Conservation (phyloP, 2,113 vertebrate species). For the Ailurus styani region DNA sequence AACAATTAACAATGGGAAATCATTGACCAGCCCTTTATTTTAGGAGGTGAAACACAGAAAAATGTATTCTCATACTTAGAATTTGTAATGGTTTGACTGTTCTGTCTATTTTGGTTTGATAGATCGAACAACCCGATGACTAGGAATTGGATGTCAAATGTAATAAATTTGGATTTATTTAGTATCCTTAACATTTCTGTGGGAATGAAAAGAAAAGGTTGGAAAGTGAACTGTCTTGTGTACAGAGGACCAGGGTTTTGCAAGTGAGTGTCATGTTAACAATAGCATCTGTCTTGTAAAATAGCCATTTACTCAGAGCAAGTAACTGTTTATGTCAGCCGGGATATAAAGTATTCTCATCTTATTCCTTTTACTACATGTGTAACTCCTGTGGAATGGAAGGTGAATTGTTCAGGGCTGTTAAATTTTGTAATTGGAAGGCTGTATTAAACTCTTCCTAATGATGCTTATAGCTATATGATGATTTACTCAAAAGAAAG, state of each 20-base stretch:
- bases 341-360: conserved; percentile 68
- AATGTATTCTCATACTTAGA: background rate
- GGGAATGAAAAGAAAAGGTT: conserved; percentile 23
- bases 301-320: conserved; percentile 56
- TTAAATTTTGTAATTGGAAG: conserved; percentile 76
- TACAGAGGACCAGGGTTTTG: conserved; percentile 49
- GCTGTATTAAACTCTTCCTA: conserved; percentile 68
- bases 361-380: conserved; percentile 60
- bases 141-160: conserved; percentile 50
- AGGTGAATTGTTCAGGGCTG: conserved; percentile 72
- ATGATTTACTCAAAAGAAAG: conserved; percentile 52
- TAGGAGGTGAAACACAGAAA: background rate
- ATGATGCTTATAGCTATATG: conserved; percentile 63
- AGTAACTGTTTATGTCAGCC: conserved; percentile 66
- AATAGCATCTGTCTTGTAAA: conserved; percentile 69
- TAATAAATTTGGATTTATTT: conserved; percentile 62
- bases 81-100: conserved; percentile 5
- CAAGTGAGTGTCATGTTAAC: conserved; percentile 65
- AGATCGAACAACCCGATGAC: background rate
- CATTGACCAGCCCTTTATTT: background rate
- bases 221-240: background rate
- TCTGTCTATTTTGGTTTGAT: background rate
- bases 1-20: background rate
- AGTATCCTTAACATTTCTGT: conserved; percentile 38
- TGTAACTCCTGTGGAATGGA: conserved; percentile 65